Evolutionary conservation across 1,140 invertebrate genomes (phyloP).

Genomic region (Trissolcus basalis): DNA sequence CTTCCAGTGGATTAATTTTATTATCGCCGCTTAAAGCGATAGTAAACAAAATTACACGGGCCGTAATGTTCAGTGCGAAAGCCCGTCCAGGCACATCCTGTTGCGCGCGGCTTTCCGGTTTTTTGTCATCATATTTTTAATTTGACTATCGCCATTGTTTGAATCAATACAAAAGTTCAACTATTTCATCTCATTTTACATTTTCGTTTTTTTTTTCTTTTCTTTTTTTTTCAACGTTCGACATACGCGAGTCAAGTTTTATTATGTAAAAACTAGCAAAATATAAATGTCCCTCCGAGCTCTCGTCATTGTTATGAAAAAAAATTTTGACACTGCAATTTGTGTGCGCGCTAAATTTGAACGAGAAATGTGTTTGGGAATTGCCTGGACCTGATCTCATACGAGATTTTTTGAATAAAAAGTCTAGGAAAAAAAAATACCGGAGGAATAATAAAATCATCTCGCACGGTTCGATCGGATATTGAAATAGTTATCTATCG

Average conservation of each 20-base stretch:
- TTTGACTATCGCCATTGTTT: constrained; percentile 27
- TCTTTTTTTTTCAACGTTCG: too few species aligned
- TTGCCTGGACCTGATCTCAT: constrained; percentile 40
- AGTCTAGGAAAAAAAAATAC: constrained; percentile 19
- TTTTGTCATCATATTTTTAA: constrained; percentile 19
- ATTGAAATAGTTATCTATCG: constrained; percentile 40
- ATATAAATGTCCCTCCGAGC: too few species aligned
- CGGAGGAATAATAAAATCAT: constrained; percentile 46
- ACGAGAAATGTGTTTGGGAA: constrained; percentile 54
- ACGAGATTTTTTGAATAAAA: constrained; percentile 24
- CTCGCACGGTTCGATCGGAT: constrained; percentile 29
- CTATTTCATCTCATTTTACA: too few species aligned
- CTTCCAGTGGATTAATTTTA: constrained; percentile 15
- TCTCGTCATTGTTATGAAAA: too few species aligned
- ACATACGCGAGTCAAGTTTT: too few species aligned
- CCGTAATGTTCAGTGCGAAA: constrained; percentile 1
- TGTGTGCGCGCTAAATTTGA: constrained; percentile 38
- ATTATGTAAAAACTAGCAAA: too few species aligned
- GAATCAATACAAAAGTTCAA: constrained; percentile 25
- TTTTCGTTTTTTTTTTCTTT: too few species aligned
- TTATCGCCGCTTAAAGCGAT: constrained; percentile 19
- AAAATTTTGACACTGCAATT: constrained; percentile 49
- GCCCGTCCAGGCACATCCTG: constrained; percentile 10
- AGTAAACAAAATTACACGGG: constrained; percentile 10
- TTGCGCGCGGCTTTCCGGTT: constrained; percentile 7